A percentile compares a stretch with the other conserved stretches of the same genome.
Evolutionary conservation across 2,797 vertebrate species (phyloP).

Genomic region (Epinephelus coioides): DNA sequence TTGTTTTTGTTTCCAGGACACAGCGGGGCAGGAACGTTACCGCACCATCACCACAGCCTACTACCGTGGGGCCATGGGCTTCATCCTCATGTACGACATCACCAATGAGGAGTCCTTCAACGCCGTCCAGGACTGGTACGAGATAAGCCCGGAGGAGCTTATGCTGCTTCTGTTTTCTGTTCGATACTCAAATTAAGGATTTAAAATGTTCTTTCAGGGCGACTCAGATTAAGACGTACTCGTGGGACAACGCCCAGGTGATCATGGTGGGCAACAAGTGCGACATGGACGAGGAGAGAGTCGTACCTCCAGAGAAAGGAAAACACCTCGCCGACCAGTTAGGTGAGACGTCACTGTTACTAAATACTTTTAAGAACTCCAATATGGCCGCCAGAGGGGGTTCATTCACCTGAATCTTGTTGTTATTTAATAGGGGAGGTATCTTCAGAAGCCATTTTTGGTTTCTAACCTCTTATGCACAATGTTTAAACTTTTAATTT

Average conservation of each 20-base stretch:
- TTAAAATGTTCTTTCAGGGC: slow-evolving; percentile 87
- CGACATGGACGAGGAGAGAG: slow-evolving; percentile 96
- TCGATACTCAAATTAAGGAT: neutral
- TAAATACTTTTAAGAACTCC: too few species aligned
- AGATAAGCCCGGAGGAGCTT: neutral
- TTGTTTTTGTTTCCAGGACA: slow-evolving; percentile 86
- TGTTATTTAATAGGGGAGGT: too few species aligned
- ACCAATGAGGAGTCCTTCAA: slow-evolving; percentile 96
- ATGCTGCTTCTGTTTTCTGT: neutral
- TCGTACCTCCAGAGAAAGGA: slow-evolving; percentile 93
- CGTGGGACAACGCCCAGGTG: slow-evolving; percentile 98
- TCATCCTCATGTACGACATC: slow-evolving; percentile 98
- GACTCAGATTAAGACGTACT: slow-evolving; percentile 98
- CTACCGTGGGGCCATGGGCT: slow-evolving; percentile 97
- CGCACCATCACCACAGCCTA: slow-evolving; percentile 97
- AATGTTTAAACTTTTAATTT: too few species aligned
- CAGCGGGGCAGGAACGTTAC: slow-evolving; percentile 96
- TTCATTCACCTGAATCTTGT: too few species aligned
- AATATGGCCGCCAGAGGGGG: too few species aligned
- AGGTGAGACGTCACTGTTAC: slow-evolving; percentile 79
- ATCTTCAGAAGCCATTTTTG: too few species aligned
- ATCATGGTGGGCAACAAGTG: slow-evolving; percentile 98
- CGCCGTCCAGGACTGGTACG: slow-evolving; percentile 89
- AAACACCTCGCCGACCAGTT: slow-evolving; percentile 94
- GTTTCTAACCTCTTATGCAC: too few species aligned